phyloP scores from a whole-genome alignment of 2,113 vertebrate species.

The Salvator merianae region DNA sequence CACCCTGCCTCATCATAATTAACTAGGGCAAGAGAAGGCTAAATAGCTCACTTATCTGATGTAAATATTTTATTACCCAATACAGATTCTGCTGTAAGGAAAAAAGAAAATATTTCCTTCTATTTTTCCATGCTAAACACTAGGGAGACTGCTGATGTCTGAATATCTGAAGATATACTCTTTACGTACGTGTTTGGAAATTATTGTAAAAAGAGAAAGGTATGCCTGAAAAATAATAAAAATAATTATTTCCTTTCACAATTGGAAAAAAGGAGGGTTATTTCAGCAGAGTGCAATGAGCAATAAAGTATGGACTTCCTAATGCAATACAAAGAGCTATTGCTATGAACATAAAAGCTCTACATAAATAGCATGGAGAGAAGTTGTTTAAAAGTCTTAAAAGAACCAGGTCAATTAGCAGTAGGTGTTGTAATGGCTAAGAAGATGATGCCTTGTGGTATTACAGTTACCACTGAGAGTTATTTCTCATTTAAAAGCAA shows the following conservation, averaged over 20 bases:
- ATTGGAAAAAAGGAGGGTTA: not conserved
- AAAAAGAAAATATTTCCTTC: conserved; percentile 1
- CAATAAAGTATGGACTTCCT: not conserved
- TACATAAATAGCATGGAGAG: not conserved
- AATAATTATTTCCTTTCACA: not conserved
- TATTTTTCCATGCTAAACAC: not conserved
- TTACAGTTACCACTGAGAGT: not conserved
- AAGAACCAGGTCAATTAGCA: conserved; percentile 6
- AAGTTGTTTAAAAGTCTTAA: not conserved
- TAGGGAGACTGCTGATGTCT: not conserved
- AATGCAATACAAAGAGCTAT: not conserved
- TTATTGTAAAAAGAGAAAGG: not conserved
- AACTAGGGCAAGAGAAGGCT: not conserved
- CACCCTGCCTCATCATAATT: not conserved
- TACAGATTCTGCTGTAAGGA: conserved; percentile 13
- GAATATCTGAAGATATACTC: not conserved
- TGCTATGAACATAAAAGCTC: conserved; percentile 6
- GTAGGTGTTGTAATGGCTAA: not conserved
- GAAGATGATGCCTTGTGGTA: not conserved
- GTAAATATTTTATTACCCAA: conserved; percentile 19
- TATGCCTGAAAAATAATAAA: conserved; percentile 3
- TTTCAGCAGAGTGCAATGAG: conserved; percentile 3
- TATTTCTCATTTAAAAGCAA: conserved; percentile 22
- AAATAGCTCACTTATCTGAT: conserved; percentile 24
- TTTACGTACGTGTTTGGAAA: not conserved